A percentile compares a stretch with the other conserved stretches of the same genome.
Evolutionary conservation across 2,888 invertebrate genomes (phyloP).

Genomic region (Drosophila antonietae): DNA sequence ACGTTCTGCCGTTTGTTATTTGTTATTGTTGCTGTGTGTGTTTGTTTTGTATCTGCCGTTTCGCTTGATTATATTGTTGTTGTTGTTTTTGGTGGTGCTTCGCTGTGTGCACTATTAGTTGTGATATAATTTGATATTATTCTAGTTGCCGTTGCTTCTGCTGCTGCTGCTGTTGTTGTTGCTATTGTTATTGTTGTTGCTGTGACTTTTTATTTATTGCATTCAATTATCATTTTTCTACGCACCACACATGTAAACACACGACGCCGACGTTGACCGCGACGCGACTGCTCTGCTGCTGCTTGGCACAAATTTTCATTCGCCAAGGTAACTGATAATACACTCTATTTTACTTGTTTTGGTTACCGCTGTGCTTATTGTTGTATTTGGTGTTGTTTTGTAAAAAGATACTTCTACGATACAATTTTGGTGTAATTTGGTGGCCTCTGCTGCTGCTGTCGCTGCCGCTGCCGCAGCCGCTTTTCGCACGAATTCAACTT

Average conservation of each 20-base stretch:
- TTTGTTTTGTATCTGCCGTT: conserved; percentile 66
- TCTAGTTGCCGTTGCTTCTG: conserved; percentile 26
- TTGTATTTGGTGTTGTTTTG: conserved; percentile 17
- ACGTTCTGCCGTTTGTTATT: conserved; percentile 49
- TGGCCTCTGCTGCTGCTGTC: conserved; percentile 6
- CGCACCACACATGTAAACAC: conserved; percentile 44
- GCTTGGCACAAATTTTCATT: conserved; percentile 52
- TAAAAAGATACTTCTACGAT: conserved; percentile 48
- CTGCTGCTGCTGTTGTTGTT: conserved; percentile 22
- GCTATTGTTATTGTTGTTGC: conserved; percentile 34
- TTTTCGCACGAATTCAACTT: conserved; percentile 46
- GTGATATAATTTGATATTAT: conserved; percentile 59
- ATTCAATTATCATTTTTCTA: conserved; percentile 63
- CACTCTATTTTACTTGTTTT: conserved; percentile 31
- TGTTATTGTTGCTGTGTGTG: conserved; percentile 43
- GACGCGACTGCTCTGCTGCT: conserved; percentile 23
- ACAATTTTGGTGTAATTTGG: conserved; percentile 38
- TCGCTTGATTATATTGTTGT: conserved; percentile 71
- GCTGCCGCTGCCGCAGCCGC: background rate
- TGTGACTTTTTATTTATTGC: conserved; percentile 55
- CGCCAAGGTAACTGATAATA: conserved; percentile 75
- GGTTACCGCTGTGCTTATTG: conserved; percentile 10
- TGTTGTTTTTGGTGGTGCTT: conserved; percentile 10
- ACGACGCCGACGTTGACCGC: conserved; percentile 12
- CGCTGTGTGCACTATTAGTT: conserved; percentile 56